These are phyloP conservation scores for Clarias fuscus DNA, from an alignment of 2,797 vertebrate genomes.

Conservation along the genomic window DNA sequence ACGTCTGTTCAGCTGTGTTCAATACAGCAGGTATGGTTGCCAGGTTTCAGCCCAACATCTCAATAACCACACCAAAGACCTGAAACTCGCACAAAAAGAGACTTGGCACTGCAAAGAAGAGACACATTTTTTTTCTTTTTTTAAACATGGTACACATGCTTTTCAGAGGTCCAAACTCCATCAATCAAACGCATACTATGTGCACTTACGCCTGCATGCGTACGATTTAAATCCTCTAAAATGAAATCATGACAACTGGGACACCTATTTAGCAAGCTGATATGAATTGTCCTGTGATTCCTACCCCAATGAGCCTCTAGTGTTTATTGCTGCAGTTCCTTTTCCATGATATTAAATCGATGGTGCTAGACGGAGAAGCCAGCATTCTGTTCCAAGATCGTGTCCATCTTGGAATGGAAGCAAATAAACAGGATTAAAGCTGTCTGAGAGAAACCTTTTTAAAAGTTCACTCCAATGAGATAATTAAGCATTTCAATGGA, in stretches of 20 bases:
- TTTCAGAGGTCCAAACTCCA: not conserved
- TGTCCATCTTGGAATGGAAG: not conserved
- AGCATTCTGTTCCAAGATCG: not conserved
- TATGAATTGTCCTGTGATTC: not conserved
- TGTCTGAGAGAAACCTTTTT: not conserved
- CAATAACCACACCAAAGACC: not conserved
- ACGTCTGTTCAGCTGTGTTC: not conserved
- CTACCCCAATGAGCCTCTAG: not conserved
- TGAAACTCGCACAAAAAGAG: not conserved
- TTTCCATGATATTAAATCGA: not conserved
- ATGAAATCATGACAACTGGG: not conserved
- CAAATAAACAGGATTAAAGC: not conserved
- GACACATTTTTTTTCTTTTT: not conserved
- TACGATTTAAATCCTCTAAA: not conserved
- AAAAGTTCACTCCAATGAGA: not conserved
- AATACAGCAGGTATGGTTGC: slow-evolving; percentile 6
- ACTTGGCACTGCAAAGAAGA: not conserved
- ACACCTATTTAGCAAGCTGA: not conserved
- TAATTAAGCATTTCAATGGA: not conserved
- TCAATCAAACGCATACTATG: not conserved
- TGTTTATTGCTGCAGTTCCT: not conserved
- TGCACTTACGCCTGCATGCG: not conserved
- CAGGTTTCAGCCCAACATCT: not conserved
- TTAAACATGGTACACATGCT: not conserved
- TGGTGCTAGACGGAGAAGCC: not conserved